Evolutionary conservation across 2,113 vertebrate genomes (phyloP).

Genomic region (Eptesicus fuscus): DNA sequence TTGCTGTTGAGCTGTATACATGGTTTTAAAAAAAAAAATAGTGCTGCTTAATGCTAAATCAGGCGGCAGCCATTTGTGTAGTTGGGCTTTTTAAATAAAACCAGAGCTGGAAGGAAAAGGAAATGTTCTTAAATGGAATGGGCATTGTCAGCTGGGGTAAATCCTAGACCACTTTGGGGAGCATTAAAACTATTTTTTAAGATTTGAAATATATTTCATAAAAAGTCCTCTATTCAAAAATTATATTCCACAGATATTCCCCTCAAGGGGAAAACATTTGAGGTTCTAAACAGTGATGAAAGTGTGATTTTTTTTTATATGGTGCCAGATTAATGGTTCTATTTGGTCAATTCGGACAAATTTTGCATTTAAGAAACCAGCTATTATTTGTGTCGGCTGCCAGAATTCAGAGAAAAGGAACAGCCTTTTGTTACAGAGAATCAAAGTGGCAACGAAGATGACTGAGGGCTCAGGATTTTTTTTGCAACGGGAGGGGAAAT

Average conservation of each 20-base stretch:
- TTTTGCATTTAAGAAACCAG: background rate
- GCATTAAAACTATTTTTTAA: slow-evolving; percentile 61
- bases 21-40: slow-evolving; percentile 66
- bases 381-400: background rate
- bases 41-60: slow-evolving; percentile 66
- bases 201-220: slow-evolving; percentile 56
- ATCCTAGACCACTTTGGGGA: slow-evolving; percentile 53
- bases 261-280: background rate
- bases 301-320: background rate
- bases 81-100: slow-evolving; percentile 66
- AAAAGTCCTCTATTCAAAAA: slow-evolving; percentile 30
- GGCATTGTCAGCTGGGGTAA: slow-evolving; percentile 48
- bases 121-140: slow-evolving; percentile 32
- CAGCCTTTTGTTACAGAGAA: slow-evolving; percentile 37
- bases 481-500: background rate
- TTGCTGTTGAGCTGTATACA: slow-evolving; percentile 75
- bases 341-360: background rate
- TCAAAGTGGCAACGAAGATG: slow-evolving; percentile 34
- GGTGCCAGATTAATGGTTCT: background rate
- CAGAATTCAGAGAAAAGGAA: background rate
- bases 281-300: background rate
- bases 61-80: slow-evolving; percentile 42
- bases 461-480: background rate
- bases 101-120: background rate
- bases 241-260: background rate